Conservation (phyloP, 2,113 vertebrate species). For the Nothocercus julius region DNA sequence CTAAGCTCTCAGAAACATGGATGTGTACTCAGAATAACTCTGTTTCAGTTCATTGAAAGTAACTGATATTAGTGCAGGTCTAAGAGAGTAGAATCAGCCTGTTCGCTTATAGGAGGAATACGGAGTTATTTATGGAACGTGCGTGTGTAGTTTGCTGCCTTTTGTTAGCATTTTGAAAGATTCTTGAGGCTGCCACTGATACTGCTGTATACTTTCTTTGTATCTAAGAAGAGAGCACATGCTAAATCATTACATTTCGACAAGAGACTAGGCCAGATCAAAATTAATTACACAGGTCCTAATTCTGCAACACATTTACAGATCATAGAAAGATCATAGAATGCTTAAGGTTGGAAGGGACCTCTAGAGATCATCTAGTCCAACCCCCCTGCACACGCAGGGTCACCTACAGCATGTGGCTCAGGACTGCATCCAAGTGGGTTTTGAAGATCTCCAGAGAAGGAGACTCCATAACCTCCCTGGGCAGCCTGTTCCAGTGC, state of each 20-base stretch:
- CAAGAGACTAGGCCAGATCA: constrained; percentile 12
- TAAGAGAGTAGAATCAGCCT: neutral
- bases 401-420: no score
- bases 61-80: neutral
- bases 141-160: neutral
- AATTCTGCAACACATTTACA: neutral
- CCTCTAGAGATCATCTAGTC: no score
- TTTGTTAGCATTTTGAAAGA: neutral
- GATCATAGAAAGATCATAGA: no score
- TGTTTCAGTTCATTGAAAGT: neutral
- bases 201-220: neutral
- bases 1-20: neutral
- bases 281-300: constrained; percentile 10
- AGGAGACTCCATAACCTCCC: no score
- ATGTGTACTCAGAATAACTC: neutral
- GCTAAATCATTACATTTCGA: neutral
- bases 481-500: no score
- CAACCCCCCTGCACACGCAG: no score
- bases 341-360: no score
- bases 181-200: neutral
- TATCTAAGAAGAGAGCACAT: neutral
- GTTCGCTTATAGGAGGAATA: neutral
- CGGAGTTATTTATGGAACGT: neutral
- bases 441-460: no score
- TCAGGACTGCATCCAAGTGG: no score